Conservation (phyloP, 2,113 vertebrate genomes). For the Ciconia boyciana region DNA sequence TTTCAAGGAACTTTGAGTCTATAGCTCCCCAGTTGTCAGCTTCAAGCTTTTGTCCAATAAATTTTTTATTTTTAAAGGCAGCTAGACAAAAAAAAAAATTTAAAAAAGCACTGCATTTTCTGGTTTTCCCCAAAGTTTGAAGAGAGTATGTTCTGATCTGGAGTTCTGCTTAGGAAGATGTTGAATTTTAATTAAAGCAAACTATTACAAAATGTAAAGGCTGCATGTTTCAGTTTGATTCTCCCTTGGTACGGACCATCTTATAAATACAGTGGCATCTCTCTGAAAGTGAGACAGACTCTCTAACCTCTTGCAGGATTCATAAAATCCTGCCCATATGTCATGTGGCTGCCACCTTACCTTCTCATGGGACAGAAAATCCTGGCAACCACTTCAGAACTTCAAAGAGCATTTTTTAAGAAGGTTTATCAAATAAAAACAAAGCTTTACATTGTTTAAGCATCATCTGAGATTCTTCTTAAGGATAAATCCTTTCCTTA, state of each 20-base stretch:
- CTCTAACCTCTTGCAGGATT: constrained; percentile 2
- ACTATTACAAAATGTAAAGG: not conserved
- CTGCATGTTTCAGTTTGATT: constrained; percentile 6
- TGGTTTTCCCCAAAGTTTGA: not conserved
- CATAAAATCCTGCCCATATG: constrained; percentile 21
- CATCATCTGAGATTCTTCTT: not conserved
- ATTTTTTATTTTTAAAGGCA: not conserved
- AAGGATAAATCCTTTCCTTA: not conserved
- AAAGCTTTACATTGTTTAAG: not conserved
- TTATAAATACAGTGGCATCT: constrained; percentile 1
- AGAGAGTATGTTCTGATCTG: not conserved
- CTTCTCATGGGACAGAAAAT: constrained; percentile 4
- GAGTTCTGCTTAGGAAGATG: not conserved
- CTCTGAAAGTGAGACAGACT: constrained; percentile 20
- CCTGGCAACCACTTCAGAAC: not conserved
- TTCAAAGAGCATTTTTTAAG: not conserved
- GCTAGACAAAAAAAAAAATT: no score
- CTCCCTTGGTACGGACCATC: constrained; percentile 10
- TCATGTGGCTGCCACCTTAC: constrained; percentile 39
- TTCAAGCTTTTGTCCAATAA: not conserved
- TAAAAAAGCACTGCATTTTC: not conserved
- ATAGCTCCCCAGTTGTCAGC: not conserved
- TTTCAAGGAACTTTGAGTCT: constrained; percentile 1
- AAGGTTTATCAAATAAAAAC: constrained; percentile 1
- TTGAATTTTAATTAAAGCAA: constrained; percentile 35